Conservation (phyloP, 2,888 invertebrate species). For the Chelonus formosanus region DNA sequence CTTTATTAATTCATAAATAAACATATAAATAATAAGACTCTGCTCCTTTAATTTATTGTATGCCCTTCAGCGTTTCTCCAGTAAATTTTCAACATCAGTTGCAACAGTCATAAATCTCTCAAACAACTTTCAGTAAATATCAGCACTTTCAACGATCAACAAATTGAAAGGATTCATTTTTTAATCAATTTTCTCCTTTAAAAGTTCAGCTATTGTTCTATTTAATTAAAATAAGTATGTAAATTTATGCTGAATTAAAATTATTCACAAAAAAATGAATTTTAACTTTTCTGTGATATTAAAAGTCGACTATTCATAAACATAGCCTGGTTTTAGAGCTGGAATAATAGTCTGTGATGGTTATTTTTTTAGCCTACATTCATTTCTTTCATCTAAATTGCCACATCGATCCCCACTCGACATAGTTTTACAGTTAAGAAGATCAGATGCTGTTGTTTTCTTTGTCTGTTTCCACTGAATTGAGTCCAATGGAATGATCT, state of each 20-base stretch:
- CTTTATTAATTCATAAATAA: not conserved
- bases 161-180: too few relatives aligned
- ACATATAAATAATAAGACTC: not conserved
- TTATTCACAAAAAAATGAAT: slow-evolving; percentile 1
- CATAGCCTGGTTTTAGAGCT: not conserved
- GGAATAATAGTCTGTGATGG: too few relatives aligned
- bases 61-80: too few relatives aligned
- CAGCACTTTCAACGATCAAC: too few relatives aligned
- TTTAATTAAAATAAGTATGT: too few relatives aligned
- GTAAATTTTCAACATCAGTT: too few relatives aligned
- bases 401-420: slow-evolving; percentile 23
- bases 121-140: too few relatives aligned
- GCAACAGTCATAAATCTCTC: too few relatives aligned
- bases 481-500: slow-evolving; percentile 35
- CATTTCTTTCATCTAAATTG: slow-evolving; percentile 23
- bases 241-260: too few relatives aligned
- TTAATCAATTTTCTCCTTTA: too few relatives aligned
- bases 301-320: not conserved
- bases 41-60: too few relatives aligned
- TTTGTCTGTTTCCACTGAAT: slow-evolving; percentile 31
- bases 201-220: too few relatives aligned
- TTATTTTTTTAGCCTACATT: slow-evolving; percentile 13
- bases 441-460: slow-evolving; percentile 26
- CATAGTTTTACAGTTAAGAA: slow-evolving; percentile 14
- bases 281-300: not conserved